phyloP scores from a whole-genome alignment of 2,888 invertebrate genomes.

The Alviniconcha strummeri region DNA sequence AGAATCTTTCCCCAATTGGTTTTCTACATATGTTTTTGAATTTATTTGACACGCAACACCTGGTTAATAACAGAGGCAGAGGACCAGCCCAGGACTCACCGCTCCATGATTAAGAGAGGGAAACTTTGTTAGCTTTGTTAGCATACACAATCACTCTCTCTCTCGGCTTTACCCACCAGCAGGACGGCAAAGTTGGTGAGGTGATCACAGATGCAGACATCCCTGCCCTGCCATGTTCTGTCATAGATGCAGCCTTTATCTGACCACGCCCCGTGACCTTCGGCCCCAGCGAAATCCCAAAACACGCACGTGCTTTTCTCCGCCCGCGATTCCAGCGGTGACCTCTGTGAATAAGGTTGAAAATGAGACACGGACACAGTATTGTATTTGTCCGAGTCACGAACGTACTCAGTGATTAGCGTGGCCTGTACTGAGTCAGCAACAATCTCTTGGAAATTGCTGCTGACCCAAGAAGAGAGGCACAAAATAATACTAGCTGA shows the following conservation, averaged over 20 bases:
- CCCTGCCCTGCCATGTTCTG: slow-evolving; percentile 40
- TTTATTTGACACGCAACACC: too few species aligned
- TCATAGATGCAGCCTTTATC: slow-evolving; percentile 52
- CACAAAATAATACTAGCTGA: too few species aligned
- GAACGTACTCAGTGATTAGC: too few species aligned
- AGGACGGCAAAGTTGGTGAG: slow-evolving; percentile 70
- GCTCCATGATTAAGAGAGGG: too few species aligned
- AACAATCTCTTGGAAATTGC: too few species aligned
- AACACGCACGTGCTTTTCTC: slow-evolving; percentile 49
- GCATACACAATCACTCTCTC: not conserved
- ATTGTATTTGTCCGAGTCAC: too few species aligned
- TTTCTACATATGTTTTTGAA: not conserved
- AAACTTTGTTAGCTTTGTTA: too few species aligned
- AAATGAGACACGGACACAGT: too few species aligned
- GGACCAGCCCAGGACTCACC: too few species aligned
- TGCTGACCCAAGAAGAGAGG: too few species aligned
- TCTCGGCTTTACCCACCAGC: slow-evolving; percentile 47
- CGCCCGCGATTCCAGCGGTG: slow-evolving; percentile 28
- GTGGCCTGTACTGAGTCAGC: too few species aligned
- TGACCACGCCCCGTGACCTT: slow-evolving; percentile 61
- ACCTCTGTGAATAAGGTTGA: not conserved
- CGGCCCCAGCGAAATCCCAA: slow-evolving; percentile 59
- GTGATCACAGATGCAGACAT: slow-evolving; percentile 66
- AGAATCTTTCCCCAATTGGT: not conserved
- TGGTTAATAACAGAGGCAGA: too few species aligned